Evolutionary conservation across 2,888 invertebrate species (phyloP).

Genomic region (Teinopalpus imperialis): DNA sequence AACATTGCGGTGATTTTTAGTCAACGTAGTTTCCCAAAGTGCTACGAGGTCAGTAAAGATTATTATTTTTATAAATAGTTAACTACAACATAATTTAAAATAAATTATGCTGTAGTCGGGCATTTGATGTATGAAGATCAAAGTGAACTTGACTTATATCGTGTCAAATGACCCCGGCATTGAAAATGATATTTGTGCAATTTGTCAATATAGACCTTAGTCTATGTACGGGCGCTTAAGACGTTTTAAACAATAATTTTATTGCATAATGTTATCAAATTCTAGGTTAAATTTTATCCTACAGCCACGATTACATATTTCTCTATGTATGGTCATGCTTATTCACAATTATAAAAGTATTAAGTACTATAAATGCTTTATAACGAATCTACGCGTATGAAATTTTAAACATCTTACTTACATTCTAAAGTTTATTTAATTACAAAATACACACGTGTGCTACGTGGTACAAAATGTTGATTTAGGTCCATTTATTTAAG

Average conservation of each 20-base stretch:
- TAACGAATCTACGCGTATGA: no score
- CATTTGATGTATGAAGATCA: constrained; percentile 34
- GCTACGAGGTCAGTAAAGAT: constrained; percentile 6
- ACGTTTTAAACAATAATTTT: constrained; percentile 10
- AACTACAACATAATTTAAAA: no score
- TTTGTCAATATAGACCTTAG: constrained; percentile 49
- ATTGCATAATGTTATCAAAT: no score
- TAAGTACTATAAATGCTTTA: no score
- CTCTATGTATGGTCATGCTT: constrained; percentile 8
- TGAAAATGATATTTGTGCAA: constrained; percentile 55
- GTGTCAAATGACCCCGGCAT: constrained; percentile 54
- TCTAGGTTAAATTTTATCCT: no score
- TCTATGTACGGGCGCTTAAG: constrained; percentile 33
- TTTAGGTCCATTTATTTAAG: constrained; percentile 22
- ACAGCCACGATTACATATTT: constrained; percentile 1
- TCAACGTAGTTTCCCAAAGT: background rate
- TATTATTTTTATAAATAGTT: no score
- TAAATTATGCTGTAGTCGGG: no score
- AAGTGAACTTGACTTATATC: constrained; percentile 43
- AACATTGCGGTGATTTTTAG: constrained; percentile 24
- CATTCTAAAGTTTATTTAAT: constrained; percentile 12
- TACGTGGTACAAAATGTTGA: constrained; percentile 9
- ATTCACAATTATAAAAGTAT: constrained; percentile 17
- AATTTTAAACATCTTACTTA: no score
- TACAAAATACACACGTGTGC: constrained; percentile 1